phyloP scores from a whole-genome alignment of 2,888 invertebrate species.

The Carcina quercana region DNA sequence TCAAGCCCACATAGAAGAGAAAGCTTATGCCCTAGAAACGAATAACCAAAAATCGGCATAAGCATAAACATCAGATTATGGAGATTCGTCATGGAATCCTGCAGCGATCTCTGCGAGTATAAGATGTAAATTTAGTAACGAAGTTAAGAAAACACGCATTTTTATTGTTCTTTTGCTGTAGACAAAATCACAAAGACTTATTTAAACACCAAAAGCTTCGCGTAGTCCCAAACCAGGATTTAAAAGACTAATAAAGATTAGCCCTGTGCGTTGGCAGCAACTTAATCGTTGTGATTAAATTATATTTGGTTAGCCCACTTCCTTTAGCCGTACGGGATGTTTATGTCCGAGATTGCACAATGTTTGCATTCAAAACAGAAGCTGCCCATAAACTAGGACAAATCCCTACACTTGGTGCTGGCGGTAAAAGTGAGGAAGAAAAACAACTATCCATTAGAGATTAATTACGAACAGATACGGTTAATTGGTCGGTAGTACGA shows the following conservation, averaged over 20 bases:
- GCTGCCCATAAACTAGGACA: constrained; percentile 38
- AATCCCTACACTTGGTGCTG: constrained; percentile 26
- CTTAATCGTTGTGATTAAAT: constrained; percentile 38
- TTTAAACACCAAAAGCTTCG: background rate
- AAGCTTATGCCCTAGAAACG: too few species aligned
- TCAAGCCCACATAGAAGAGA: too few species aligned
- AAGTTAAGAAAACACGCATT: constrained; percentile 3
- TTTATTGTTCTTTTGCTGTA: background rate
- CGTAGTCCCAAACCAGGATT: too few species aligned
- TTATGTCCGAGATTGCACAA: constrained; percentile 36
- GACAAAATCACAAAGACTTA: constrained; percentile 1
- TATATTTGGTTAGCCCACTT: constrained; percentile 52
- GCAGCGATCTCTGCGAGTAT: too few species aligned
- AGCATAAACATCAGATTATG: too few species aligned
- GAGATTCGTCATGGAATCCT: too few species aligned
- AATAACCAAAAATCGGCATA: too few species aligned
- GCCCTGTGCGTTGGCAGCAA: constrained; percentile 18
- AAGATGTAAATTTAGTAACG: constrained; percentile 25
- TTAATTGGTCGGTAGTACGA: too few species aligned
- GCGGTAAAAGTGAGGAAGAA: constrained; percentile 29
- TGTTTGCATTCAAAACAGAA: constrained; percentile 53
- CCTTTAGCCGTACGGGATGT: constrained; percentile 50
- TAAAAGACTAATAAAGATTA: too few species aligned
- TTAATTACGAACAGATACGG: too few species aligned
- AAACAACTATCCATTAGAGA: constrained; percentile 36